phyloP scores from a whole-genome alignment of 2,888 invertebrate species.

The Zonitis immaculata region DNA sequence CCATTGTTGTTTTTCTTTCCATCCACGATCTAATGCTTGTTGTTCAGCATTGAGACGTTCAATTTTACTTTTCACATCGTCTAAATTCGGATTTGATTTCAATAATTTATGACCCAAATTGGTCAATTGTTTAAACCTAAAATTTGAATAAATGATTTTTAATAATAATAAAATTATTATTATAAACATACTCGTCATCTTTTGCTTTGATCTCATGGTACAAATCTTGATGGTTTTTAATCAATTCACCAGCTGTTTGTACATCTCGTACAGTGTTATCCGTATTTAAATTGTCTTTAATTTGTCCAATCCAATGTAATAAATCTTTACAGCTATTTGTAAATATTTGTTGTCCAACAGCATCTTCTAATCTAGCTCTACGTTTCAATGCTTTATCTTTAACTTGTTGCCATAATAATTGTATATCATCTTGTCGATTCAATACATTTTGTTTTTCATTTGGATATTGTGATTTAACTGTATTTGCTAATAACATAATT shows the following conservation, averaged over 20 bases:
- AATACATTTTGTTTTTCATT: constrained; percentile 83
- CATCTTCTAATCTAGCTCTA: constrained; percentile 81
- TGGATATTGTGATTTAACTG: constrained; percentile 90
- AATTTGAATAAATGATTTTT: constrained; percentile 3
- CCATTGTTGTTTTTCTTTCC: constrained; percentile 81
- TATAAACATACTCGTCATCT: constrained; percentile 70
- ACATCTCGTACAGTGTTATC: constrained; percentile 81
- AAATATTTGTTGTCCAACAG: constrained; percentile 93
- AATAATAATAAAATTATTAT: background rate
- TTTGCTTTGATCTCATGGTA: constrained; percentile 87
- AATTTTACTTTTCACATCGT: constrained; percentile 72
- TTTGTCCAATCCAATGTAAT: constrained; percentile 75
- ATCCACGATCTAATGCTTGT: constrained; percentile 70
- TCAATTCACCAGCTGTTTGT: constrained; percentile 82
- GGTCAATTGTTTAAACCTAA: constrained; percentile 73
- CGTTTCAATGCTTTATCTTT: constrained; percentile 80
- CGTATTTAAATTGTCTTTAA: constrained; percentile 72
- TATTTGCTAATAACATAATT: constrained; percentile 78
- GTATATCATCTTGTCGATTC: constrained; percentile 76
- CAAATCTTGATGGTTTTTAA: constrained; percentile 88
- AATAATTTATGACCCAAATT: constrained; percentile 72
- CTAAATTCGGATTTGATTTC: constrained; percentile 66
- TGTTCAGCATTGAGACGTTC: constrained; percentile 70
- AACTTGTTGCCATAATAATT: constrained; percentile 83
- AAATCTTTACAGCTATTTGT: constrained; percentile 77